Base-by-base conservation (phyloP, 2,797 vertebrate species). In the Sebastes trivittatus region DNA sequence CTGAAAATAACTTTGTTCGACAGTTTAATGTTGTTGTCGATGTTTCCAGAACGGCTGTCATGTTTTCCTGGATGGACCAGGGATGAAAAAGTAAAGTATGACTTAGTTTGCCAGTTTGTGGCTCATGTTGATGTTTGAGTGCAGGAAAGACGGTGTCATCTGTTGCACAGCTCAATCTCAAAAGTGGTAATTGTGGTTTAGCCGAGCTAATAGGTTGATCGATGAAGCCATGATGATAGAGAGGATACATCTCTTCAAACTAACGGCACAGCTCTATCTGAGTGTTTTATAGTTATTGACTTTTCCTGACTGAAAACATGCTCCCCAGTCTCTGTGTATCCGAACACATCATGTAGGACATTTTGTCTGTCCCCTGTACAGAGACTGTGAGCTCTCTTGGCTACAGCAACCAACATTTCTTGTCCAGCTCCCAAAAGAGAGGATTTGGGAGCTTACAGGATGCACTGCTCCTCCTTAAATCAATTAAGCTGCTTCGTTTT, bases 391-490 rank as follows among this genome's bases (percentile, higher is more conserved):
- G 70, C 78, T 72, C 66, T 85, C 72, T 82, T 90, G 84, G 89
- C 86, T 74, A 80, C 38, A 62, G 3, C 65, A 80, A 77, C 67
- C 38, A 18, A 61, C 58, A 82, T 83, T 74, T 89, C 85, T 90
- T 91, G 91, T 88, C 74, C 56, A 27, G 32, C 61, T 85, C 86
- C 93, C 90, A 93, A 90, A 88, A 81, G 58, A 63, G 77, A 42
- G 88, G 90, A 92, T 92, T 92, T 92, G 55, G 46, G 42, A 85
- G 87, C 78, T 93, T 92, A 87, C 60, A 87, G 73, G 84, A 87
- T 4, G 29, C 42, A 32, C 70, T 32, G 46, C 84, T 88, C 77
- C 77, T 88, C 82, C 86, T 87, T 83, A 88, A 88, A 93, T 92
- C 85, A 93, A 86, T 92, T 86, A 93, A 92, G 66, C 86, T 59